Evolutionary conservation across 2,797 vertebrate species (phyloP), one percentile per base, ranked within the genome.

Genomic region (Pseudomugil gertrudae): DNA sequence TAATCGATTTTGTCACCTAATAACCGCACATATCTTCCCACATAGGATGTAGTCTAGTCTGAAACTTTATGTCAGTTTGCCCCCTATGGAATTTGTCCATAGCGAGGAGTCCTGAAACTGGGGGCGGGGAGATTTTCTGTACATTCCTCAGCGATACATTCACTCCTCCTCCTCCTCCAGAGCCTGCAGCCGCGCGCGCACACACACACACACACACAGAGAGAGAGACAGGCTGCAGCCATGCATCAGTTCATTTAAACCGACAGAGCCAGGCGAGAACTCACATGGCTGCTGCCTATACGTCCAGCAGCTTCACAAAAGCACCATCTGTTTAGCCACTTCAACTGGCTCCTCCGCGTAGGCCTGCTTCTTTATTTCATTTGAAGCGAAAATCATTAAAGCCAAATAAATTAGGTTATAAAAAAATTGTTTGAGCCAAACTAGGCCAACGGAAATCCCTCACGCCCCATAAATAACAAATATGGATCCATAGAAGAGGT

Each of bases 61-160:
- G 74, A 84, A 89, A 89, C 87, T 90, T 90, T 83, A 88, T 74
- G 83, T 86, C 85, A 82, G 80, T 87, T 82, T 71, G 57, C 75
- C 84, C 75, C 92, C 86, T 92, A 92, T 92, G 88, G 91, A 91
- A 90, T 85, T 70, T 75, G 78, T 79, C 83, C 85, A 89, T 83
- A 69, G 76, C 68, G 67, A 77, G 72, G 80, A 81, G 76, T 52
- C 69, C 55, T 73, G 71, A 35, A 47, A 67, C 80, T 80, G 85
- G 81, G 89, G 90, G 89, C 78, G 92, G 85, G 87, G 86, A 85
- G 73, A 78, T 73, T 87, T 90, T 90, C 80, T 92, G 90, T 90
- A 88, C 91, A 91, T 93, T 92, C 90, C 90, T 83, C 86, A 66
- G 79, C 81, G 87, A 89, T 89, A 90, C 87, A 90, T 92, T 90